These are phyloP conservation scores for Proteles cristata DNA, from an alignment of 2,113 vertebrate genomes.

Conservation along the genomic window DNA sequence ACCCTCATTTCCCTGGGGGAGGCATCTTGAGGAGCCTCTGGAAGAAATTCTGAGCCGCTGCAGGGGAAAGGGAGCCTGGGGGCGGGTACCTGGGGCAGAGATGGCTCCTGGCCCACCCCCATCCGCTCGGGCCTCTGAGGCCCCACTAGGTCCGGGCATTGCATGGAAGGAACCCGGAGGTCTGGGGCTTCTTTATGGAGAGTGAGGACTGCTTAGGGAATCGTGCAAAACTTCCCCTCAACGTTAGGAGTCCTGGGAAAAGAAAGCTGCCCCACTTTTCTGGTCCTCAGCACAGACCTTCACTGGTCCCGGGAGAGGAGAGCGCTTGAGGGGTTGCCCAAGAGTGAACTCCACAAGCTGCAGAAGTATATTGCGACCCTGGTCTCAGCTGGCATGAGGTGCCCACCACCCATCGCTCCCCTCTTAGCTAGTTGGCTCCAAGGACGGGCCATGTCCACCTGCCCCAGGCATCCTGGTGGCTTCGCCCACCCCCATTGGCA, in stretches of 20 bases:
- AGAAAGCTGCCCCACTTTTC: background rate
- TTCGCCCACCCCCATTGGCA: constrained; percentile 74
- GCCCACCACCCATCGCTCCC: background rate
- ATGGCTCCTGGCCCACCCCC: background rate
- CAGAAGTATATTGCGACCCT: background rate
- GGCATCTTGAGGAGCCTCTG: background rate
- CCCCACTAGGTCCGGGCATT: background rate
- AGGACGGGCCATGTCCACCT: background rate
- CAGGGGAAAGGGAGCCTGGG: background rate
- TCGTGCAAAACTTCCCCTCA: background rate
- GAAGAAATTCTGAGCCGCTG: background rate
- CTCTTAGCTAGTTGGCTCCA: background rate
- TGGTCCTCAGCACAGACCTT: background rate
- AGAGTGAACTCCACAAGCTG: background rate
- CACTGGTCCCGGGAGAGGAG: background rate
- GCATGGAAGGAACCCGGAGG: background rate
- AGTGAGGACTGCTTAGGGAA: background rate
- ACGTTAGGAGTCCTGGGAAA: constrained; percentile 9
- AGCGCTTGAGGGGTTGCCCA: background rate
- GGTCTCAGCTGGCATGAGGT: background rate
- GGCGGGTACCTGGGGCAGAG: background rate
- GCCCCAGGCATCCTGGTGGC: background rate
- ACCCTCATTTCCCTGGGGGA: background rate
- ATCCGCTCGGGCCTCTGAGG: background rate
- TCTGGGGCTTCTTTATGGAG: background rate